Conservation (phyloP, 2,113 vertebrate species). For the Strix aluco region DNA sequence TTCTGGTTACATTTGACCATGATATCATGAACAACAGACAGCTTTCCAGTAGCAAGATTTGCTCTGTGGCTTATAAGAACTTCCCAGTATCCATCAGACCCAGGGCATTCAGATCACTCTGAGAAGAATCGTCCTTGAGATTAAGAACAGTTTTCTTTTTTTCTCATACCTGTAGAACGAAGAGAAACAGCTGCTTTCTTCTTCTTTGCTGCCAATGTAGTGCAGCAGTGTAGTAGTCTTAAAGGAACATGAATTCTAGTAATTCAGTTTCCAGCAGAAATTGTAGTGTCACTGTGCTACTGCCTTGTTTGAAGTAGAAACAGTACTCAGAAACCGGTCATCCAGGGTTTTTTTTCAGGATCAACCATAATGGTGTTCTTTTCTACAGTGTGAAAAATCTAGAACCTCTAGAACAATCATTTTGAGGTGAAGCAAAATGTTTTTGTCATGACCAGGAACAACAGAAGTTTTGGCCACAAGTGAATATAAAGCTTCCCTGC, state of each 20-base stretch:
- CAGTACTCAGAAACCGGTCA: neutral
- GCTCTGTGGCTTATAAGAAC: neutral
- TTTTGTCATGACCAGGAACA: neutral
- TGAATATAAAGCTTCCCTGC: neutral
- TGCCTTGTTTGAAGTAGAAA: neutral
- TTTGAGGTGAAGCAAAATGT: neutral
- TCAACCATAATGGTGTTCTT: neutral
- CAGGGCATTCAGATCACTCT: neutral
- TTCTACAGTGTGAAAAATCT: neutral
- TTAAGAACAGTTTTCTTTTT: neutral
- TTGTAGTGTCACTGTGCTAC: neutral
- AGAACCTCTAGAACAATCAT: neutral
- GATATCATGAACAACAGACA: constrained; percentile 14
- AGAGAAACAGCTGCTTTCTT: neutral
- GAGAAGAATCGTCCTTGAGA: constrained; percentile 5
- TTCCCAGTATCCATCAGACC: neutral
- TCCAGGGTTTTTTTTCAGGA: neutral
- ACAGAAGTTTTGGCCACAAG: neutral
- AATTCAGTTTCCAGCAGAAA: neutral
- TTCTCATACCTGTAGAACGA: neutral
- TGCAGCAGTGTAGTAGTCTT: neutral
- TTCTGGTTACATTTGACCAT: constrained; percentile 36
- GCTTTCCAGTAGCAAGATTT: neutral
- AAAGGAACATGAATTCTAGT: neutral
- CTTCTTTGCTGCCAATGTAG: neutral